Conservation (phyloP, 2,113 vertebrate genomes). For the Chamaea fasciata region DNA sequence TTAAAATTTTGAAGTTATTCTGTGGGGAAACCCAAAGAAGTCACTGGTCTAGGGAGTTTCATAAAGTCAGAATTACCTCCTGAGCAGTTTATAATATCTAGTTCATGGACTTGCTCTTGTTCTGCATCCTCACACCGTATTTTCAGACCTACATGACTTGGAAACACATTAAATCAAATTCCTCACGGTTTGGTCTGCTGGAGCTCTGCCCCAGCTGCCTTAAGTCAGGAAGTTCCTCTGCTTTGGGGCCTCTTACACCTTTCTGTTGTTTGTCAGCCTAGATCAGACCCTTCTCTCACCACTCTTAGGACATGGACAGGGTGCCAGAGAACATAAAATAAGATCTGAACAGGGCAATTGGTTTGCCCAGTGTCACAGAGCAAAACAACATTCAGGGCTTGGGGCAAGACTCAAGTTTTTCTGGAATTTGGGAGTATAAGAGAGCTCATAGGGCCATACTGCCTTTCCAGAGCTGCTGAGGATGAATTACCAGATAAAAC, state of each 20-base stretch:
- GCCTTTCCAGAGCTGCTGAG: not conserved
- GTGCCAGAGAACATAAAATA: not conserved
- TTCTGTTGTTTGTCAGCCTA: not conserved
- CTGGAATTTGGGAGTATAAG: not conserved
- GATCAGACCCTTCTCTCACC: not conserved
- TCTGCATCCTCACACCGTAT: not conserved
- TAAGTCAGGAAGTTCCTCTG: not conserved
- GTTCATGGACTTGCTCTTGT: rapidly evolving
- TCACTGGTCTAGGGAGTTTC: not conserved
- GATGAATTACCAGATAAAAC: not conserved
- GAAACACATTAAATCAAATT: not conserved
- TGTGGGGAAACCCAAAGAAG: constrained; percentile 4
- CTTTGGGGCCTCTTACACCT: not conserved
- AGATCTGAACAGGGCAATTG: not conserved
- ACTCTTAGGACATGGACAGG: rapidly evolving
- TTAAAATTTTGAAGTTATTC: constrained; percentile 21
- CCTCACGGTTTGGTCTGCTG: not conserved
- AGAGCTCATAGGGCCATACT: not conserved
- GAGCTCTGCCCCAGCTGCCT: not conserved
- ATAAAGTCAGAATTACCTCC: not conserved
- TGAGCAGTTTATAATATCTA: not conserved
- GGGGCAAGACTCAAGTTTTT: not conserved
- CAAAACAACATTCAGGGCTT: not conserved
- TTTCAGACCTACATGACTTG: not conserved
- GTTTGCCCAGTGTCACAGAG: not conserved